Percentiles rank a stretch among this genome's conserved stretches.
phyloP scores from a whole-genome alignment of 1,140 invertebrate species.

The Orius laevigatus region DNA sequence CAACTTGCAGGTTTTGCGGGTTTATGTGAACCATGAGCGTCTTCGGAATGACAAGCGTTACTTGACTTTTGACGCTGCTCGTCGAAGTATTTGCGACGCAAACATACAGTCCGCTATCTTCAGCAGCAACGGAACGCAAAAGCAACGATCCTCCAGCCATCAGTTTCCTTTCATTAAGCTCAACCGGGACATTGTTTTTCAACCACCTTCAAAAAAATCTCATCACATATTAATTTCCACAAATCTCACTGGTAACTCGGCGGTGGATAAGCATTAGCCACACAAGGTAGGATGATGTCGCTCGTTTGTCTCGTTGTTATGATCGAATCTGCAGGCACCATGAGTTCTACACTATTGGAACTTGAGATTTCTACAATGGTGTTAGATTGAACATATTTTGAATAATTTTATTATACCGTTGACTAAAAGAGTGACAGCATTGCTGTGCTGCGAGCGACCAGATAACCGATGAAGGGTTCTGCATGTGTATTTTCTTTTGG shows the following conservation, averaged over 20 bases:
- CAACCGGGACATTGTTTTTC: background rate
- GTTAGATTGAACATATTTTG: background rate
- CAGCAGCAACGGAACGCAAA: background rate
- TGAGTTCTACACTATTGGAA: background rate
- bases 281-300: constrained; percentile 6
- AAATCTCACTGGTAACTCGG: background rate
- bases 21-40: constrained; percentile 8
- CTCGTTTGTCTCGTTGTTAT: constrained; percentile 4
- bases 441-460: constrained; percentile 6
- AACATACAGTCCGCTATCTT: constrained; percentile 2
- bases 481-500: constrained; percentile 3
- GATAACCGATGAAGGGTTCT: constrained; percentile 5
- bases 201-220: constrained; percentile 4
- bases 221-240: background rate
- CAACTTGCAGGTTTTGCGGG: constrained; percentile 6
- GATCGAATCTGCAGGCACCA: background rate
- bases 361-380: background rate
- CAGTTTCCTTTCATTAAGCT: constrained; percentile 1
- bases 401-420: background rate
- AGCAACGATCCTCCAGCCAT: constrained; percentile 14
- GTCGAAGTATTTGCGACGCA: constrained; percentile 1
- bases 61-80: background rate
- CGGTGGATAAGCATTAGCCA: background rate
- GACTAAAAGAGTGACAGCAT: background rate
- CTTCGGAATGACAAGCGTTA: constrained; percentile 9